Percentiles rank a stretch among this genome's conserved stretches.
phyloP scores from a whole-genome alignment of 1,140 invertebrate genomes.

The Nephotettix cincticeps region DNA sequence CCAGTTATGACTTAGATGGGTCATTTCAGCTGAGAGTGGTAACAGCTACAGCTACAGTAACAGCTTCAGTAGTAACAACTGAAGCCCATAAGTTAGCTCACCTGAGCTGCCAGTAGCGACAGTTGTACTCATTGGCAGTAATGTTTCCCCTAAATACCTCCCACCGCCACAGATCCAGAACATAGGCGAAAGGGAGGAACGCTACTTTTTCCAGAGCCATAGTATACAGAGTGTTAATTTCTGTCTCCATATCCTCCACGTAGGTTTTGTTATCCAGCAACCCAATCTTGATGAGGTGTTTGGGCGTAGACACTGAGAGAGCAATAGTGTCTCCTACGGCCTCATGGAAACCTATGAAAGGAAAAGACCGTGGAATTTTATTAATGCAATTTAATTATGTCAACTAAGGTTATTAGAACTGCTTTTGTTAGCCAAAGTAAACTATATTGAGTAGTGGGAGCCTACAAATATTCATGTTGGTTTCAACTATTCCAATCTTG shows the following conservation, averaged over 20 bases:
- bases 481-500: no score
- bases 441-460: no score
- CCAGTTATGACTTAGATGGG: no score
- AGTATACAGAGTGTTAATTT: constrained; percentile 76
- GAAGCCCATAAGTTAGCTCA: no score
- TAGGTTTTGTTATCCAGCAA: constrained; percentile 50
- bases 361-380: no score
- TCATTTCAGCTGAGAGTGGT: no score
- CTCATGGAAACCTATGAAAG: constrained; percentile 77
- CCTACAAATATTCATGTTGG: no score
- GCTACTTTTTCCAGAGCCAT: constrained; percentile 85
- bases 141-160: constrained; percentile 77
- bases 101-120: constrained; percentile 61
- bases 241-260: constrained; percentile 62
- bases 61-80: no score
- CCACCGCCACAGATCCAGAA: constrained; percentile 87
- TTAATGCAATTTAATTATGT: no score
- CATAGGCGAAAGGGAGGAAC: constrained; percentile 85
- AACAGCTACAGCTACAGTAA: no score
- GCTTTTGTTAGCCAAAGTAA: no score
- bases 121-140: constrained; percentile 69
- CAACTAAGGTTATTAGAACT: no score
- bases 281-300: constrained; percentile 76
- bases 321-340: constrained; percentile 90
- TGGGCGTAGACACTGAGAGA: constrained; percentile 75